A percentile compares a stretch with the other conserved stretches of the same genome.
Evolutionary conservation across 2,797 vertebrate species (phyloP).

Genomic region (Yasuhikotakia modesta): DNA sequence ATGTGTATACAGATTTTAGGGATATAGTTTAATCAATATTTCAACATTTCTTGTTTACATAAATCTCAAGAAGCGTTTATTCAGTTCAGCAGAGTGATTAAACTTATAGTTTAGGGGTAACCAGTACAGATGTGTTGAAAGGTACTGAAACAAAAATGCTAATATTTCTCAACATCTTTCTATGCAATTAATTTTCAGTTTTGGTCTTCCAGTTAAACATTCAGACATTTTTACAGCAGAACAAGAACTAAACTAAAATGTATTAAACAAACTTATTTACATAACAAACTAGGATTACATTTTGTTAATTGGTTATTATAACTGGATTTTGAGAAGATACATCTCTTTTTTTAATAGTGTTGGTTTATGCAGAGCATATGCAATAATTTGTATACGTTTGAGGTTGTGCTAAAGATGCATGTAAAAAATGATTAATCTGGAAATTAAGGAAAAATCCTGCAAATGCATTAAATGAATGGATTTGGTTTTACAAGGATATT

Average conservation of each 20-base stretch:
- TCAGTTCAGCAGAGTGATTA: conserved; percentile 9
- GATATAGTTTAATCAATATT: conserved; percentile 10
- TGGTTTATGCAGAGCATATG: conserved; percentile 47
- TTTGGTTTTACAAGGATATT: conserved; percentile 28
- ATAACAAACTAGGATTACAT: conserved; percentile 41
- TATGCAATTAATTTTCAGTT: conserved; percentile 54
- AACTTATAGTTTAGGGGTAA: neutral
- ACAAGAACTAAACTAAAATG: conserved; percentile 20
- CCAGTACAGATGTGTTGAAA: neutral
- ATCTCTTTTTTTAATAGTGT: conserved; percentile 36
- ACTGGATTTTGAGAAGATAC: conserved; percentile 44
- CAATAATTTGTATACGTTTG: conserved; percentile 40
- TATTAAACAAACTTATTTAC: conserved; percentile 12
- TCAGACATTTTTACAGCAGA: conserved; percentile 1
- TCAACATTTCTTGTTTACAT: neutral
- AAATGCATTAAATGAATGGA: conserved; percentile 17
- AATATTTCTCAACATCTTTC: conserved; percentile 30
- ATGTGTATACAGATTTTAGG: neutral
- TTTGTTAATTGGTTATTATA: conserved; percentile 40
- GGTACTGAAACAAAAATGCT: neutral
- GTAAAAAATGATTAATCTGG: conserved; percentile 9
- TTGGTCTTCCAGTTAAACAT: conserved; percentile 54
- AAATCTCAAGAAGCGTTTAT: conserved; percentile 6
- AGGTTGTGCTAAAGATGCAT: conserved; percentile 28
- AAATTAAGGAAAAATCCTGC: conserved; percentile 42